Evolutionary conservation across 1,140 invertebrate species (phyloP), one percentile per base, ranked within the genome.

Genomic region (Asobara japonica): DNA sequence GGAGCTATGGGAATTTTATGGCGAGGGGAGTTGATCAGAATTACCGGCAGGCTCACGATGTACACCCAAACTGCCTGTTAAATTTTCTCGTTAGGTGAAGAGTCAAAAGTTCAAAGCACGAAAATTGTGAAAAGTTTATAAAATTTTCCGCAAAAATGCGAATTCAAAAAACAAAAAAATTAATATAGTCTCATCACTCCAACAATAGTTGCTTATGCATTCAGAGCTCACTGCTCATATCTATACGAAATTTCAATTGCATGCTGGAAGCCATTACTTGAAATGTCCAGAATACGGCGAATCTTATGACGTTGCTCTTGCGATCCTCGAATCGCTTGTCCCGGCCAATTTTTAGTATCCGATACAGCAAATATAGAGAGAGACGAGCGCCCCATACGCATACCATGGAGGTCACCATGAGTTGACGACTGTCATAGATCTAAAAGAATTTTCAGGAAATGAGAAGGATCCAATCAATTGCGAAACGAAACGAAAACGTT

Each of bases 11-110:
- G 93, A 74, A 92, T 92, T 18, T 93, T 91, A 81, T 95, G 92
- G 69, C 92, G 88, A n/a, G 94, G 93, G 0, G 95, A 96, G 85
- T 97, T 97, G 29, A 96, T 93, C 65, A 97, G 94, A 56, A 97
- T 96, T 13, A 97, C 95, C 25, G 95, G 95, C 68, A 97, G 87
- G 87, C 95, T 97, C 2, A 97, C 95, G 8, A 95, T 89, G 78
- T 94, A 96, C n/a, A 97, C 95, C 96, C 96, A 97, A 45, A 97
- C 86, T 45, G 95, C 95, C 94, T 97, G 76, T n/a, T n/a, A n/a
- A n/a, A n/a, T n/a, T n/a, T n/a, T n/a, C n/a, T n/a, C n/a, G n/a
- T n/a, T n/a, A n/a, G n/a, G n/a, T n/a, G n/a, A n/a, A n/a, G 56
- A 33, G 25, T 70, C 11, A 51, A 68, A 69, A 31, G 18, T 61